Conservation (phyloP, 64 coral and sea anemone genomes). For the Exaiptasia diaphana region DNA sequence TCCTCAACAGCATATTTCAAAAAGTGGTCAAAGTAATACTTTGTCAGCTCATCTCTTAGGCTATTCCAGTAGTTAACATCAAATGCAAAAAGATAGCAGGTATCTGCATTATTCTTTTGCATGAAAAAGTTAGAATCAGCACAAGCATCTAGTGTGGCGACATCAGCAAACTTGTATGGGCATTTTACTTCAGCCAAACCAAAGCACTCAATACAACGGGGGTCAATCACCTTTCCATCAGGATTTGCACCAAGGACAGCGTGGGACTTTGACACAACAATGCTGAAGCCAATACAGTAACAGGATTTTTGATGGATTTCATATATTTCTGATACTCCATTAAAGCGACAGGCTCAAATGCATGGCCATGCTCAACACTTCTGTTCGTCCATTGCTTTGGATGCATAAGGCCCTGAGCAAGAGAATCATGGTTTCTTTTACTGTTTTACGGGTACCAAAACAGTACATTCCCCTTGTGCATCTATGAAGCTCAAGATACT, state of each 20-base stretch:
- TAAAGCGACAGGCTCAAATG: constrained; percentile 1
- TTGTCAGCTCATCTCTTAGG: neutral
- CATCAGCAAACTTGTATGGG: neutral
- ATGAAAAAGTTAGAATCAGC: neutral
- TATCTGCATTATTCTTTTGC: neutral
- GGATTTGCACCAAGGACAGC: constrained; percentile 7
- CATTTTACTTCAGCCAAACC: constrained; percentile 25
- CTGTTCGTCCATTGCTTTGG: neutral
- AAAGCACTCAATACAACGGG: neutral
- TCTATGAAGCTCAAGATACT: constrained; percentile 19
- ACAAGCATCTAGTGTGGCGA: constrained; percentile 21
- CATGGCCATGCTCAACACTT: constrained; percentile 3
- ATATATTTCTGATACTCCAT: constrained; percentile 23
- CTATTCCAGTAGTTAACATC: neutral
- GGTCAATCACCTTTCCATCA: constrained; percentile 16
- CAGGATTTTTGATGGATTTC: neutral
- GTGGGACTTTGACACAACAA: neutral
- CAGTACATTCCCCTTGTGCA: neutral
- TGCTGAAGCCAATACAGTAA: neutral
- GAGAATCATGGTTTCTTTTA: constrained; percentile 42
- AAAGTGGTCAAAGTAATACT: neutral
- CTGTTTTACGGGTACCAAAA: constrained; percentile 17
- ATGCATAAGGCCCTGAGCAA: constrained; percentile 7
- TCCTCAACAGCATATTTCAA: constrained; percentile 5
- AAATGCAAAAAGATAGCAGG: neutral